Evolutionary conservation across 2,797 vertebrate species (phyloP).

Genomic region (Acanthurus leucopareius): DNA sequence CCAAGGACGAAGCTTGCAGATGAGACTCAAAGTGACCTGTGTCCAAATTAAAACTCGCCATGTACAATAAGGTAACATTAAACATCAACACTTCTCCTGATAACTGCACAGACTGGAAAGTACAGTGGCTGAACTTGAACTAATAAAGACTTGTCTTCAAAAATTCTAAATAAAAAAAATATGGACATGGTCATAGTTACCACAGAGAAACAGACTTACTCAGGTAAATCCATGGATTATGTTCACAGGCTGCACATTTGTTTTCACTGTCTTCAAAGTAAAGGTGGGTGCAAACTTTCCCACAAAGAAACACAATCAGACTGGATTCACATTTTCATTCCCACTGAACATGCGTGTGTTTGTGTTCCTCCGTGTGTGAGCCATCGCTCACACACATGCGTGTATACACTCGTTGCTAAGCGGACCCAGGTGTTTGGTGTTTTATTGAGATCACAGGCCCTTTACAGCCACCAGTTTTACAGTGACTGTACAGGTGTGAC

Average conservation of each 20-base stretch:
- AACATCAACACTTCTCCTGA: conserved; percentile 22
- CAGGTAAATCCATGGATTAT: conserved; percentile 53
- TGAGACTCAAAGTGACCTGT: neutral
- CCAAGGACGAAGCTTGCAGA: conserved; percentile 26
- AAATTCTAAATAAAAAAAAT: conserved; percentile 11
- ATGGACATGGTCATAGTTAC: conserved; percentile 34
- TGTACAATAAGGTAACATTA: conserved; percentile 19
- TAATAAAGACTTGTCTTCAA: conserved; percentile 4
- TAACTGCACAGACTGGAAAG: conserved; percentile 14
- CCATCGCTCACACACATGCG: conserved; percentile 31
- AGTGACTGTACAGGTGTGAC: conserved; percentile 69
- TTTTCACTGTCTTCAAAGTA: conserved; percentile 65
- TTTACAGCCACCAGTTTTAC: conserved; percentile 66
- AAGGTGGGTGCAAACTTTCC: conserved; percentile 53
- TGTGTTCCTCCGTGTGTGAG: conserved; percentile 16
- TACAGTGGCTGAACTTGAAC: conserved; percentile 17
- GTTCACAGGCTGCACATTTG: conserved; percentile 57
- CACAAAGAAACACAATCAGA: conserved; percentile 57
- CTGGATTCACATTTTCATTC: conserved; percentile 47
- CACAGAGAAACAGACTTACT: conserved; percentile 30
- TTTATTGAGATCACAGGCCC: conserved; percentile 66
- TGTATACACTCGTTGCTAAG: conserved; percentile 58
- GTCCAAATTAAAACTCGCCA: conserved; percentile 12
- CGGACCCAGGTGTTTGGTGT: conserved; percentile 74
- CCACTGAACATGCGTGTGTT: conserved; percentile 11